Conservation (phyloP, 2,888 invertebrate species). For the Lithosia quadra region DNA sequence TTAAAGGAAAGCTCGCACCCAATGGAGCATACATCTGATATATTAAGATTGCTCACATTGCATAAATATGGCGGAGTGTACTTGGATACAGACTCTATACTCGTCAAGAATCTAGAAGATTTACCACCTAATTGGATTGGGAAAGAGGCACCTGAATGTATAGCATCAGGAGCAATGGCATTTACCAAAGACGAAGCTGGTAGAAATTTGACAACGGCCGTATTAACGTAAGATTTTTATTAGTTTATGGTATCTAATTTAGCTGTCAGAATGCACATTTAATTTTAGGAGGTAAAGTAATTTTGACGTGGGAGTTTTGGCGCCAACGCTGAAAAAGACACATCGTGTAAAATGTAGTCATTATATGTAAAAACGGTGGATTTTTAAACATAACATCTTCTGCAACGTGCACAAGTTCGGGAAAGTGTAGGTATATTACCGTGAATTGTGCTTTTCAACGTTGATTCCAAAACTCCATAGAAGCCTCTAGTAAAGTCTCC, state of each 20-base stretch:
- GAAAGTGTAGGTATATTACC: no score
- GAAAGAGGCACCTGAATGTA: slow-evolving; percentile 66
- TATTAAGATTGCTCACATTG: slow-evolving; percentile 87
- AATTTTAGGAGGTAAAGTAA: no score
- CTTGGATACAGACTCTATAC: slow-evolving; percentile 90
- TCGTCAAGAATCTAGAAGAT: slow-evolving; percentile 84
- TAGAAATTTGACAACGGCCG: slow-evolving; percentile 60
- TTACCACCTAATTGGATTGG: slow-evolving; percentile 86
- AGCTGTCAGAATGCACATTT: no score
- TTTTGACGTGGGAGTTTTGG: no score
- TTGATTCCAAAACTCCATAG: no score
- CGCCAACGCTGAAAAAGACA: no score
- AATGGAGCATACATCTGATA: slow-evolving; percentile 86
- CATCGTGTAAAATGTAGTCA: no score
- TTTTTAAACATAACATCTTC: no score
- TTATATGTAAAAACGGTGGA: no score
- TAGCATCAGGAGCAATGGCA: slow-evolving; percentile 26
- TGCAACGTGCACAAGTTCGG: no score
- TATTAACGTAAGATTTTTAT: slow-evolving; percentile 12
- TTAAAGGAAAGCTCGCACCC: slow-evolving; percentile 13
- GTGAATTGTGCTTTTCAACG: no score
- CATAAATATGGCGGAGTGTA: slow-evolving; percentile 92
- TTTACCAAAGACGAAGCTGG: slow-evolving; percentile 86
- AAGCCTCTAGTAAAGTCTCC: no score
- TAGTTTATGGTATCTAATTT: neutral